Evolutionary conservation across 2,888 invertebrate species (phyloP).

Genomic region (Trachelus troglodyta): DNA sequence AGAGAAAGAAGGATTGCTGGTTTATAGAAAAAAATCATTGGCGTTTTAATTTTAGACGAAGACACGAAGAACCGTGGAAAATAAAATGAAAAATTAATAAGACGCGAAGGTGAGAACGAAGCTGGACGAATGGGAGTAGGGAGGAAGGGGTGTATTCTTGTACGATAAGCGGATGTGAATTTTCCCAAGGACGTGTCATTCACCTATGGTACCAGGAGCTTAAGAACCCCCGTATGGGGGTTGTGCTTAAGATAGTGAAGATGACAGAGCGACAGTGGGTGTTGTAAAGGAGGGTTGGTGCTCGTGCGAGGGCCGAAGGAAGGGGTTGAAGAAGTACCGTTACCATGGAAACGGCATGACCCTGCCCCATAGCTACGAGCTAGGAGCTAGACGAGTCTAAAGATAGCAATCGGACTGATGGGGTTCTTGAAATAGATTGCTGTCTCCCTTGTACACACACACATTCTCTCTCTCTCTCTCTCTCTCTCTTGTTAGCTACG

Average conservation of each 20-base stretch:
- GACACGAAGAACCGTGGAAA: not conserved
- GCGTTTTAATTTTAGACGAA: not conserved
- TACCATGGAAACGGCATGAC: conserved; percentile 8
- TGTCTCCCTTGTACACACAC: not conserved
- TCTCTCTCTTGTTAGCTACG: not conserved
- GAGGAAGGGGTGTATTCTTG: not conserved
- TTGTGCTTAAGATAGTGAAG: not conserved
- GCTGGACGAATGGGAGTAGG: too few relatives aligned
- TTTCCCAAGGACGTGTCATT: not conserved
- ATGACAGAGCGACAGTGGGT: not conserved
- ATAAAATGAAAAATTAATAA: not conserved
- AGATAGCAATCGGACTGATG: conserved; percentile 9
- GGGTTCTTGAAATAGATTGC: conserved; percentile 2
- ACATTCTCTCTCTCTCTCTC: not conserved
- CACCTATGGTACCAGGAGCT: not conserved
- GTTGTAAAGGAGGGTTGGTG: not conserved
- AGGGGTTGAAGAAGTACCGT: not conserved
- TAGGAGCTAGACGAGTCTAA: not conserved
- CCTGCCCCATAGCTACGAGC: not conserved
- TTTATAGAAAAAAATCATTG: not conserved
- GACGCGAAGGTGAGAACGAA: too few relatives aligned
- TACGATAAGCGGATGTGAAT: not conserved
- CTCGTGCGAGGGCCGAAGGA: not conserved
- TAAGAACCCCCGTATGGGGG: not conserved
- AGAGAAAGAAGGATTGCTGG: fast-evolving